Evolutionary conservation across 2,113 vertebrate genomes (phyloP).

Genomic region (Oryzias woworae): DNA sequence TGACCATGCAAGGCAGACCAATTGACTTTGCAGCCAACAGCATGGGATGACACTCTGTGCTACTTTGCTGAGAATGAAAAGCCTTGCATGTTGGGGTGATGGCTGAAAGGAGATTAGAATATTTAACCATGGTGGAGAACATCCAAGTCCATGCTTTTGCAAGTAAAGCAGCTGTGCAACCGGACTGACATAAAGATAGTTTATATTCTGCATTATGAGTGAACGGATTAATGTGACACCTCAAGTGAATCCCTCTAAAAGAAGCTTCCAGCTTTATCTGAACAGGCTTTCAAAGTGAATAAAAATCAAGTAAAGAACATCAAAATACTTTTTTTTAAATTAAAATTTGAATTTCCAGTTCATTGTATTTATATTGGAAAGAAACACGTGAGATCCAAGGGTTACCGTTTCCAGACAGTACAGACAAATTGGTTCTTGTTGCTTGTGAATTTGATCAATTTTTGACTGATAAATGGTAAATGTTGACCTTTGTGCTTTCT

Average conservation of each 20-base stretch:
- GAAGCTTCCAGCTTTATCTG: conserved; percentile 39
- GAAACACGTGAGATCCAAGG: no score
- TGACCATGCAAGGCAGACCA: conserved; percentile 26
- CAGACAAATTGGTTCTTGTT: no score
- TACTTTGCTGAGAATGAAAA: conserved; percentile 6
- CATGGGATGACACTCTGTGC: conserved; percentile 10
- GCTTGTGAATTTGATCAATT: no score
- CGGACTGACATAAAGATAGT: conserved; percentile 22
- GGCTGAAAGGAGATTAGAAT: background rate
- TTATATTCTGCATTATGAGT: conserved; percentile 19
- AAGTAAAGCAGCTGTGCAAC: conserved; percentile 12
- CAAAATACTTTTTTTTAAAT: conserved; percentile 3
- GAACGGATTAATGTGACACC: conserved; percentile 33
- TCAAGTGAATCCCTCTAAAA: conserved; percentile 31
- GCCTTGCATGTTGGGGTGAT: conserved; percentile 1
- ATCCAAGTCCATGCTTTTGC: conserved; percentile 4
- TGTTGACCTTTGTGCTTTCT: no score
- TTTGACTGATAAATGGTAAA: no score
- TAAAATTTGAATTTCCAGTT: no score
- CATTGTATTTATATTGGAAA: no score
- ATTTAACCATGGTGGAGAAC: background rate
- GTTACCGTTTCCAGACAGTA: no score
- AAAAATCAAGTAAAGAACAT: conserved; percentile 7
- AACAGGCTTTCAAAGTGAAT: conserved; percentile 15
- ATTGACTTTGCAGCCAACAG: conserved; percentile 37